Conservation (phyloP, 2,113 vertebrate genomes). For the Vulpes vulpes region DNA sequence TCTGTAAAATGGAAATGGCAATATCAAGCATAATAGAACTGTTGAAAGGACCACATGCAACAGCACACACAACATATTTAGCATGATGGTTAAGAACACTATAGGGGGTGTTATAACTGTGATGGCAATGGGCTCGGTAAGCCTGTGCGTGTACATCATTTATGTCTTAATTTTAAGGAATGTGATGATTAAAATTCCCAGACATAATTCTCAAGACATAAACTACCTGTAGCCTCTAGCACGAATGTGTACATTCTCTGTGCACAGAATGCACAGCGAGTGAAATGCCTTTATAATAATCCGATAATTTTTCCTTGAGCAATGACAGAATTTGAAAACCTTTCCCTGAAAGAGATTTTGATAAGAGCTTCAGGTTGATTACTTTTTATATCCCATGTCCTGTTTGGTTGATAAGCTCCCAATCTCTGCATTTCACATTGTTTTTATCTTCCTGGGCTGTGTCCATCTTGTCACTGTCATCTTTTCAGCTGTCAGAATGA, state of each 20-base stretch:
- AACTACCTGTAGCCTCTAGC: neutral
- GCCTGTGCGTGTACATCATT: neutral
- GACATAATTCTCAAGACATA: constrained; percentile 35
- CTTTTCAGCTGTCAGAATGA: constrained; percentile 65
- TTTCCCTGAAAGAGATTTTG: constrained; percentile 85
- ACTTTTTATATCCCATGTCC: constrained; percentile 85
- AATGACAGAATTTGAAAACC: constrained; percentile 81
- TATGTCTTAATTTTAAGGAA: constrained; percentile 2
- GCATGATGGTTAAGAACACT: neutral
- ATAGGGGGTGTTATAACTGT: neutral
- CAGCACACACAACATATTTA: neutral
- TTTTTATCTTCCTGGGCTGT: constrained; percentile 86
- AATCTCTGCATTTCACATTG: constrained; percentile 87
- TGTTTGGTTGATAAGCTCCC: constrained; percentile 86
- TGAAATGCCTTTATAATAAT: constrained; percentile 83
- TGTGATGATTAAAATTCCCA: neutral
- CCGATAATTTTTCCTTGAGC: constrained; percentile 82
- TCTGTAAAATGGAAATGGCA: neutral
- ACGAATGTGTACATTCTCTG: neutral
- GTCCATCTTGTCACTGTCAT: constrained; percentile 83
- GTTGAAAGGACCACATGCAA: neutral
- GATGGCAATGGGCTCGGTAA: neutral
- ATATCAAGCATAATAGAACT: neutral
- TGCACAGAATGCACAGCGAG: constrained; percentile 58
- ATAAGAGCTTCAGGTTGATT: constrained; percentile 89